A percentile compares a stretch with the other conserved stretches of the same genome.
phyloP scores from a whole-genome alignment of 2,113 vertebrate genomes.

The Bostrychus sinensis region DNA sequence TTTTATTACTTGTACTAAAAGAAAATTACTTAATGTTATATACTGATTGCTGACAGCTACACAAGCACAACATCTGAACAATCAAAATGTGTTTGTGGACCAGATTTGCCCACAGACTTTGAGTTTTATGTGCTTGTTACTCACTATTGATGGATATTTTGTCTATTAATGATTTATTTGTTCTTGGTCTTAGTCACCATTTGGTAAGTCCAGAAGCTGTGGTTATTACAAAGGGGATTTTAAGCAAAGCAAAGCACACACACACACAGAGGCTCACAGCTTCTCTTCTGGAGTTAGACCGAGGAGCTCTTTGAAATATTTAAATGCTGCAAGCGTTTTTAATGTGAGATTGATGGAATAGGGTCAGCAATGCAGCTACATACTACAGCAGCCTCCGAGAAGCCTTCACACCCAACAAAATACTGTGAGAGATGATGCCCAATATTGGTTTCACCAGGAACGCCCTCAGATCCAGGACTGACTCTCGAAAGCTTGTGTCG shows the following conservation, averaged over 20 bases:
- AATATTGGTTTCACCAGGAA: conserved; percentile 19
- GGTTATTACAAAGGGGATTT: conserved; percentile 36
- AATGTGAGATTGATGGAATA: conserved; percentile 79
- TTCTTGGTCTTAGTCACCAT: conserved; percentile 23
- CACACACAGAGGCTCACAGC: conserved; percentile 30
- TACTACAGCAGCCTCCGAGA: conserved; percentile 42
- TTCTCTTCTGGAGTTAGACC: conserved; percentile 50
- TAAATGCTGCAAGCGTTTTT: conserved; percentile 70
- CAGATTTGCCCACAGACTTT: too few relatives aligned
- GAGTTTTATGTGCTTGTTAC: neutral
- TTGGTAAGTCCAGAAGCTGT: conserved; percentile 5
- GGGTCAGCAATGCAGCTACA: conserved; percentile 66
- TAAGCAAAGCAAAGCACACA: conserved; percentile 10
- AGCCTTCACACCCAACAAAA: conserved; percentile 32
- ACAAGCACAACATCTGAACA: neutral
- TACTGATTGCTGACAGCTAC: neutral
- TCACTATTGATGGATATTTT: neutral
- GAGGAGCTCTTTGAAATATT: conserved; percentile 78
- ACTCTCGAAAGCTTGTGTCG: conserved; percentile 1
- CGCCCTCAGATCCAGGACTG: conserved; percentile 14
- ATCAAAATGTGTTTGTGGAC: neutral
- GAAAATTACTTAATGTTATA: neutral
- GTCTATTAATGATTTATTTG: conserved; percentile 8
- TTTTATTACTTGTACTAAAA: too few relatives aligned
- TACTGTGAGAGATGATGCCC: conserved; percentile 19